phyloP scores from a whole-genome alignment of 2,797 vertebrate genomes.

The Menidia menidia region DNA sequence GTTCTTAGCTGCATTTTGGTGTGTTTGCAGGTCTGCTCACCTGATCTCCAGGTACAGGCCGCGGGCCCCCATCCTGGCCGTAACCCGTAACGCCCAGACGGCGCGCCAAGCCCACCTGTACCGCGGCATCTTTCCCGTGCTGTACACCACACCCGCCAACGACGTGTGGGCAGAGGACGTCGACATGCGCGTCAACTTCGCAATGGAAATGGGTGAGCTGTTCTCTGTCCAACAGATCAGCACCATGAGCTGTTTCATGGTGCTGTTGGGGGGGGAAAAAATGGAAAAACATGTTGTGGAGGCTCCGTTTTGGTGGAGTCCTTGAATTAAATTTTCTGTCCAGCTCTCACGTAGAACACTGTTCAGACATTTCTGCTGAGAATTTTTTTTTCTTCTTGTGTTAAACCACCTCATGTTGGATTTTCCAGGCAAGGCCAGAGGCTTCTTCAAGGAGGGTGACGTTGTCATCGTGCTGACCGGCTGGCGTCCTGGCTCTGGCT shows the following conservation, averaged over 20 bases:
- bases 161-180: conserved; percentile 96
- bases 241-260: too few species aligned
- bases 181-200: conserved; percentile 92
- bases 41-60: conserved; percentile 95
- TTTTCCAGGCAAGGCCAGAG: conserved; percentile 89
- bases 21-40: conserved; percentile 90
- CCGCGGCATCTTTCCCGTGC: conserved; percentile 94
- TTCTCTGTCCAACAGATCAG: too few species aligned
- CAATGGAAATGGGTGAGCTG: conserved; percentile 92
- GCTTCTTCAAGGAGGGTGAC: conserved; percentile 94
- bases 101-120: conserved; percentile 97
- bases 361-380: not conserved
- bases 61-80: conserved; percentile 94
- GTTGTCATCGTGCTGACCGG: conserved; percentile 94
- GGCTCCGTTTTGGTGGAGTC: too few species aligned
- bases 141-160: conserved; percentile 87
- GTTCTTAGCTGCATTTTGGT: not conserved
- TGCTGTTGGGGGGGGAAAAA: not conserved
- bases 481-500: conserved; percentile 97
- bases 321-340: not conserved
- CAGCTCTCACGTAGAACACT: not conserved
- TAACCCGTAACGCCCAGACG: conserved; percentile 93
- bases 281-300: too few species aligned
- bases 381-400: not conserved
- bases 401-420: too few species aligned